Conservation (phyloP, 1,140 invertebrate species). For the Drosophila ercepeae region DNA sequence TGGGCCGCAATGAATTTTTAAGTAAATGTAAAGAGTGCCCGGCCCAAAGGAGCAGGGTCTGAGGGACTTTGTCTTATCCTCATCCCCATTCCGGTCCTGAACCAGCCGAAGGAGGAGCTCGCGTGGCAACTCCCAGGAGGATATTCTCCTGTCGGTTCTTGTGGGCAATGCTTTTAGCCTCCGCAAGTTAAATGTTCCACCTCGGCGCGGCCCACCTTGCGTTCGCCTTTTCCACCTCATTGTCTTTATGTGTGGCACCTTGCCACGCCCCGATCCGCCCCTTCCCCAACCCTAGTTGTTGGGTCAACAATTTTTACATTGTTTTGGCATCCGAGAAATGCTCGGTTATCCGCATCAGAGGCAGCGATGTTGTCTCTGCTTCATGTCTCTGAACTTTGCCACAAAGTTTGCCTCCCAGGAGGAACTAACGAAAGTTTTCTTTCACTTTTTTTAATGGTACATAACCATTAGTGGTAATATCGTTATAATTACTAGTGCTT, state of each 20-base stretch:
- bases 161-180: conserved; percentile 71
- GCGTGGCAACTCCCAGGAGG: conserved; percentile 72
- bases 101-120: conserved; percentile 24
- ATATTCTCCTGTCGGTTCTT: conserved; percentile 41
- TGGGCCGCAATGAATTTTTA: conserved; percentile 77
- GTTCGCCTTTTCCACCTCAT: conserved; percentile 45
- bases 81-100: background rate
- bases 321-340: conserved; percentile 64
- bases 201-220: conserved; percentile 12
- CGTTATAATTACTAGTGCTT: conserved; percentile 55
- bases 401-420: conserved; percentile 47
- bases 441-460: conserved; percentile 34
- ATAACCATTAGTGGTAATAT: conserved; percentile 51
- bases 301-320: conserved; percentile 75
- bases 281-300: conserved; percentile 30
- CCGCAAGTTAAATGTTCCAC: conserved; percentile 55
- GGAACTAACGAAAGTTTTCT: conserved; percentile 34
- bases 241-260: conserved; percentile 45
- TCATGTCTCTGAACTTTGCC: conserved; percentile 36
- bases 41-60: conserved; percentile 16
- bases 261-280: conserved; percentile 7
- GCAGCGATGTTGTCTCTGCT: conserved; percentile 42
- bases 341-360: conserved; percentile 53
- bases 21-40: conserved; percentile 70
- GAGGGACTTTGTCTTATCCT: conserved; percentile 2